Conservation (phyloP, 37 sponge, comb jelly and placozoan species). For the Ianthella basta region DNA sequence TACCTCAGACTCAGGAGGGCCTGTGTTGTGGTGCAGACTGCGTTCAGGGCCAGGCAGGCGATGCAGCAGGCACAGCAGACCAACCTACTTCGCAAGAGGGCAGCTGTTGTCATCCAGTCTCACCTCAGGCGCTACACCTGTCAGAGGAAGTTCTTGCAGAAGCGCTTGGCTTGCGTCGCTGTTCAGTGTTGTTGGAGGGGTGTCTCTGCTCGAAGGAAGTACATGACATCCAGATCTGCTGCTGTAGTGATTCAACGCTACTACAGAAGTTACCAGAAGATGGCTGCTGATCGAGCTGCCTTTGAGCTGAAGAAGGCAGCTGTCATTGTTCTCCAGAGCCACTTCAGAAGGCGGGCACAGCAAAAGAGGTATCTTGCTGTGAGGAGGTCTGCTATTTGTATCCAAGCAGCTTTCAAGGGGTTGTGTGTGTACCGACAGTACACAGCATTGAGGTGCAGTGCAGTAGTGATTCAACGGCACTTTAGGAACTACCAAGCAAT, state of each 20-base stretch:
- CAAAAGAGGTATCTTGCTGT: background rate
- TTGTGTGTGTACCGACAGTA: background rate
- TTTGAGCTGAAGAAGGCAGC: background rate
- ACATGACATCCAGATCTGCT: background rate
- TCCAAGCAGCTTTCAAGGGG: slow-evolving; percentile 41
- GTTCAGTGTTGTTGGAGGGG: slow-evolving; percentile 28
- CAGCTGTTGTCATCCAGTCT: slow-evolving; percentile 50
- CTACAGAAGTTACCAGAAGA: background rate
- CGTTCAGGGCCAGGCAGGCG: background rate
- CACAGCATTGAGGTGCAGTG: background rate
- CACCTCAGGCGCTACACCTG: slow-evolving; percentile 1
- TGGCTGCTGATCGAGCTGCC: too few species aligned
- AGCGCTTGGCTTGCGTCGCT: background rate
- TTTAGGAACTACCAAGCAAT: background rate
- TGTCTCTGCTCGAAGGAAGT: slow-evolving; percentile 26
- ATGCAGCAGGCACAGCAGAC: slow-evolving; percentile 10
- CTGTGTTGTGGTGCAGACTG: slow-evolving; percentile 1
- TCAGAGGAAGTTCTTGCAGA: background rate
- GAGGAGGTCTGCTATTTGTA: slow-evolving; percentile 27
- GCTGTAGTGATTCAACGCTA: slow-evolving; percentile 8
- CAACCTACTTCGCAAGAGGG: slow-evolving; percentile 8
- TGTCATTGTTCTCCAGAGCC: slow-evolving; percentile 26
- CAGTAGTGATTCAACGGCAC: too few species aligned
- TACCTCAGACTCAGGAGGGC: background rate
- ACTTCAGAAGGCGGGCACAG: background rate